A percentile compares a stretch with the other conserved stretches of the same genome.
Conservation (phyloP, 2,113 vertebrate species). For the Carollia perspicillata region DNA sequence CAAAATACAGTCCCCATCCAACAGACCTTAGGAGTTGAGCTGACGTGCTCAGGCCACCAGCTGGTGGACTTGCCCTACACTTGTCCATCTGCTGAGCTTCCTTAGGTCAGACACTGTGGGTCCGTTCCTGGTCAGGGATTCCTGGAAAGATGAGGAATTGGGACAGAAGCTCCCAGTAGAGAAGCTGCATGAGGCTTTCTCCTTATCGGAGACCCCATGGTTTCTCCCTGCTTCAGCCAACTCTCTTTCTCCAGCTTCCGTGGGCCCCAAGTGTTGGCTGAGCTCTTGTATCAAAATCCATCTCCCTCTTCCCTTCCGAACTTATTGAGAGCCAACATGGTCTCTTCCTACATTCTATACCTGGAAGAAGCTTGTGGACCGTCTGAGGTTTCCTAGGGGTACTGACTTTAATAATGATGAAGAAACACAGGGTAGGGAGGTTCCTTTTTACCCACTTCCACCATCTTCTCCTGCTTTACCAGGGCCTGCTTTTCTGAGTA, state of each 20-base stretch:
- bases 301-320: background rate
- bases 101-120: background rate
- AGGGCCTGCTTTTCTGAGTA: background rate
- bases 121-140: background rate
- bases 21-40: background rate
- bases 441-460: background rate
- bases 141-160: background rate
- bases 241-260: background rate
- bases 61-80: background rate
- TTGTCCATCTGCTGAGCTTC: background rate
- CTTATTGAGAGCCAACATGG: background rate
- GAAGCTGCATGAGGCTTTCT: background rate
- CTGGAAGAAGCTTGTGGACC: background rate
- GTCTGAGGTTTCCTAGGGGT: background rate
- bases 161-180: background rate
- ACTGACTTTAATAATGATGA: background rate
- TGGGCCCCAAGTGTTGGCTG: background rate
- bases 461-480: background rate
- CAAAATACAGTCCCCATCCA: background rate
- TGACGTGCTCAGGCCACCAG: background rate
- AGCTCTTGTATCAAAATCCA: background rate
- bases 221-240: background rate
- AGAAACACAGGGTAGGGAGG: background rate
- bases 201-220: background rate
- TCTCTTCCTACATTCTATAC: background rate